Conservation (phyloP, 1,140 invertebrate species). For the Wasmannia auropunctata region DNA sequence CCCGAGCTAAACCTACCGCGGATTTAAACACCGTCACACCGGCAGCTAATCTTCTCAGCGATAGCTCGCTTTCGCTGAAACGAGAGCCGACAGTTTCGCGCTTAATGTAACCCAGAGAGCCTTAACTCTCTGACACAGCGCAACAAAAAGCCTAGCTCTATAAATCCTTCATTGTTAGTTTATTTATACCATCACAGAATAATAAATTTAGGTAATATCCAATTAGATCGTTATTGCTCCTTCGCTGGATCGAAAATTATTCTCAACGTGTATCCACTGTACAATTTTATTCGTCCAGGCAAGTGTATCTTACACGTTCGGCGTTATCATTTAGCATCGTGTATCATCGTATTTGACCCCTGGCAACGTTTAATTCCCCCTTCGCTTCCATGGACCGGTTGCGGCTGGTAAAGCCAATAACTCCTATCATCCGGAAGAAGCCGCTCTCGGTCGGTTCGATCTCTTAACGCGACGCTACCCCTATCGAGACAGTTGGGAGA, state of each 20-base stretch:
- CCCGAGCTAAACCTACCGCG: slow-evolving; percentile 24
- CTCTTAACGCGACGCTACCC: slow-evolving; percentile 50
- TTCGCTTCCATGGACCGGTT: slow-evolving; percentile 17
- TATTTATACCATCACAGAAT: background rate
- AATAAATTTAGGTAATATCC: background rate
- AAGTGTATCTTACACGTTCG: background rate
- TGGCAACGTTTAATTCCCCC: slow-evolving; percentile 17
- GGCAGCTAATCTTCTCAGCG: slow-evolving; percentile 30
- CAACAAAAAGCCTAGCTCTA: background rate
- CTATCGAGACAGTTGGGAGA: slow-evolving; percentile 49
- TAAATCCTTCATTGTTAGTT: background rate
- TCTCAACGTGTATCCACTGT: background rate
- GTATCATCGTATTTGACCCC: slow-evolving; percentile 21
- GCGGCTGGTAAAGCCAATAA: slow-evolving; percentile 35
- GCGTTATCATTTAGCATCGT: slow-evolving; percentile 26
- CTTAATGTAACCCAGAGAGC: background rate
- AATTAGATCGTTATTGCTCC: background rate
- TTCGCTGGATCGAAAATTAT: background rate
- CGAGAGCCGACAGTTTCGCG: slow-evolving; percentile 16
- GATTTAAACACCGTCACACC: slow-evolving; percentile 40
- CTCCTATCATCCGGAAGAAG: slow-evolving; percentile 41
- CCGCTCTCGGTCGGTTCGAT: background rate
- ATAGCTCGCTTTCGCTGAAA: slow-evolving; percentile 6
- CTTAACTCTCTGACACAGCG: background rate
- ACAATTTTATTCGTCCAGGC: background rate